A percentile compares a stretch with the other conserved stretches of the same genome.
These are phyloP conservation scores for Dascillus cervinus DNA, from an alignment of 2,888 invertebrate species.

Conservation along the genomic window DNA sequence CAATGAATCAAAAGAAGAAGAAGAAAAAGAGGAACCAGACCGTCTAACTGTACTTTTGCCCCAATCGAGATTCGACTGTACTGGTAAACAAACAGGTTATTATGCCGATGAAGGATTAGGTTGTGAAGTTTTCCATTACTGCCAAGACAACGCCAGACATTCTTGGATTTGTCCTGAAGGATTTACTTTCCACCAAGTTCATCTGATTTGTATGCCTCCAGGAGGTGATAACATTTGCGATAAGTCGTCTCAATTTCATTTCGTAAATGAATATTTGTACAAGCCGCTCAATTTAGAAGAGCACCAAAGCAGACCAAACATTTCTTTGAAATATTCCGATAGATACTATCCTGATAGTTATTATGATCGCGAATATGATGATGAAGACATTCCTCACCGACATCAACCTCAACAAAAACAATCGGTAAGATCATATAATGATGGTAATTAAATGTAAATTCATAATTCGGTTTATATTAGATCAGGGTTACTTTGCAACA, in stretches of 20 bases:
- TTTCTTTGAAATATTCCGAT: constrained; percentile 71
- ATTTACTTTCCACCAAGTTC: constrained; percentile 83
- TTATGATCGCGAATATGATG: constrained; percentile 52
- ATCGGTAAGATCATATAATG: constrained; percentile 26
- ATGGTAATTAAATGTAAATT: neutral
- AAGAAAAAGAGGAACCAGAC: constrained; percentile 81
- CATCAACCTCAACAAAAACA: no score
- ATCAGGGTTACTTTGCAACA: constrained; percentile 5
- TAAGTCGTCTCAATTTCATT: constrained; percentile 82
- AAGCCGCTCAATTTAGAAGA: constrained; percentile 80
- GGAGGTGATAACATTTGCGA: constrained; percentile 83
- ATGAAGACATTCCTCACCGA: constrained; percentile 40
- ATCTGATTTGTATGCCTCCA: constrained; percentile 89
- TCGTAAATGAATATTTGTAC: constrained; percentile 89
- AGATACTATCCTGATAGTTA: constrained; percentile 77
- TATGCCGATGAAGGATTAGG: constrained; percentile 83
- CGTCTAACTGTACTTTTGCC: constrained; percentile 68
- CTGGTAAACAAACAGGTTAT: constrained; percentile 75
- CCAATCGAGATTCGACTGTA: constrained; percentile 78
- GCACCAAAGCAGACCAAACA: constrained; percentile 70
- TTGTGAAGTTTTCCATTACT: constrained; percentile 91
- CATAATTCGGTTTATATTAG: constrained; percentile 1
- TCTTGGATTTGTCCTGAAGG: constrained; percentile 93
- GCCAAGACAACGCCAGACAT: constrained; percentile 81
- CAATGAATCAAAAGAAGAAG: constrained; percentile 43